Evolutionary conservation across 2,888 invertebrate species (phyloP), one percentile per base, ranked within the genome.

Genomic region (Chloroclysta siterata): DNA sequence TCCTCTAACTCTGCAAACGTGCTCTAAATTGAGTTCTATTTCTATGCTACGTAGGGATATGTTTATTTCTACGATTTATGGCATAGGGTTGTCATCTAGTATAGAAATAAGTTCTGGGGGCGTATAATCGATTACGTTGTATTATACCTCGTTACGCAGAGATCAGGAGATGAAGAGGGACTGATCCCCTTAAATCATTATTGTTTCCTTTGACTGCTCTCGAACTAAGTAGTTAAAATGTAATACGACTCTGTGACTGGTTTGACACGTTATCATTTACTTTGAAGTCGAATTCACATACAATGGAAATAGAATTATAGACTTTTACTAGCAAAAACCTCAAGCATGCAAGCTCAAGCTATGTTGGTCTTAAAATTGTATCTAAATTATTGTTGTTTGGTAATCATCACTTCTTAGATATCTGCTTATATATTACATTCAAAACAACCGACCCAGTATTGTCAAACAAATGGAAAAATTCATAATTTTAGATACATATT

Each of bases 101-200:
- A 77, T 66, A 76, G 73, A 76, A 81, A 85, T 83, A 84, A 85
- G 78, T 82, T 83, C 72, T 75, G 77, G 87, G n/a, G 87, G 85
- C 79, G 86, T 85, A 81, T 84, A 88, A 89, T 88, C 88, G 88
- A 89, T 88, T 87, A 87, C 76, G 80, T 81, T 85, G 76, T 82
- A 83, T 85, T 85, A 86, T 82, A 85, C 82, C 82, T 82, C 78
- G 83, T 87, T 85, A 87, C 79, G 17, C 39, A 17, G 57, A 62
- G 57, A 66, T 79, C 75, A 73, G 76, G 82, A 80, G 79, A 61
- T 66, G 61, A 70, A 71, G 70, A 72, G 65, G 60, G 71, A 73
- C 75, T 76, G 78, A 78, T 77, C 75, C 72, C 63, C 73, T 77
- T 79, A 76, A 75, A 72, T 72, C 66, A 72, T 74, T 73, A 72